phyloP scores from a whole-genome alignment of 2,888 invertebrate genomes.

The Platynereis dumerilii region DNA sequence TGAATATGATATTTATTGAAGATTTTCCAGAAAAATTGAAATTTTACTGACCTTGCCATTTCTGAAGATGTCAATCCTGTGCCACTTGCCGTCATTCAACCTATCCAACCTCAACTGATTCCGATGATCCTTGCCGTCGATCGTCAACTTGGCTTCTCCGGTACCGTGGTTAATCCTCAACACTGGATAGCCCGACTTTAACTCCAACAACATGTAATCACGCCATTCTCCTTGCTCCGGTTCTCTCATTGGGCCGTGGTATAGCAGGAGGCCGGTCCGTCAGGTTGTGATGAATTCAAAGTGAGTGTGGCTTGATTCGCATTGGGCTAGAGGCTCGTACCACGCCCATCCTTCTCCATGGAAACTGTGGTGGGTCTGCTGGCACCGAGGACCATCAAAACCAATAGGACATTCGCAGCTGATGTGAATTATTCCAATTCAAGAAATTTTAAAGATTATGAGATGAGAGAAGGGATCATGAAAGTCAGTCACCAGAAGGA shows the following conservation, averaged over 20 bases:
- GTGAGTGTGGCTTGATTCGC: constrained; percentile 91
- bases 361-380: constrained; percentile 89
- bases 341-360: constrained; percentile 96
- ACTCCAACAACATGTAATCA: constrained; percentile 92
- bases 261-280: constrained; percentile 86
- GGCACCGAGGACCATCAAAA: constrained; percentile 94
- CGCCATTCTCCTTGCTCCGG: constrained; percentile 14
- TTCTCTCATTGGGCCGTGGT: constrained; percentile 86
- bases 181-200: constrained; percentile 89
- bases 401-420: constrained; percentile 89
- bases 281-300: constrained; percentile 90
- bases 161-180: constrained; percentile 87
- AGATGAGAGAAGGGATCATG: too few species aligned
- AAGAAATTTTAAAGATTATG: too few species aligned
- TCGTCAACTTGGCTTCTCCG: constrained; percentile 21
- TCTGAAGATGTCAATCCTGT: constrained; percentile 82
- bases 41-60: constrained; percentile 47
- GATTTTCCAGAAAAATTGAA: too few species aligned
- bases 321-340: constrained; percentile 84
- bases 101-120: constrained; percentile 9
- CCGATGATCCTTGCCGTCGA: constrained; percentile 29
- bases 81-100: constrained; percentile 97
- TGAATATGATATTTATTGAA: too few species aligned
- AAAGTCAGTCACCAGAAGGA: too few species aligned
- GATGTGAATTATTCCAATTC: too few species aligned